These are phyloP conservation scores for Centropyge bicolor DNA, from an alignment of 2,797 vertebrate species.

Conservation along the genomic window DNA sequence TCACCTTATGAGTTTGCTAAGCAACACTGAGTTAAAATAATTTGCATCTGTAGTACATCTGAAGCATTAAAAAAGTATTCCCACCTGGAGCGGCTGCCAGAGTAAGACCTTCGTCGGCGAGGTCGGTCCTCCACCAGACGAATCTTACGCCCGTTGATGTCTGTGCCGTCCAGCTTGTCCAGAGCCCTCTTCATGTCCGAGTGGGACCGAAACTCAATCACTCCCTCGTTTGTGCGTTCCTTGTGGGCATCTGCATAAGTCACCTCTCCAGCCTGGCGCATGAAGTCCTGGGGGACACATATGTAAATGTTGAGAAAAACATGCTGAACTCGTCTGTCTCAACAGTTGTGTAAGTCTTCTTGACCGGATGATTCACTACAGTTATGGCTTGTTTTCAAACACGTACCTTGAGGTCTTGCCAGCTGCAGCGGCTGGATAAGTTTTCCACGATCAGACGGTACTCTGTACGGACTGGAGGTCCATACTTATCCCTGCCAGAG, in stretches of 20 bases:
- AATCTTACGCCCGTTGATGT: slow-evolving; percentile 97
- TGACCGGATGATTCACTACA: not conserved
- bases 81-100: slow-evolving; percentile 93
- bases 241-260: slow-evolving; percentile 98
- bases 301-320: not conserved
- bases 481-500: slow-evolving; percentile 94
- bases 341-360: not conserved
- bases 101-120: slow-evolving; percentile 90
- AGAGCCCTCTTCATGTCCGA: slow-evolving; percentile 97
- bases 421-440: slow-evolving; percentile 97
- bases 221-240: slow-evolving; percentile 95
- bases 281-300: slow-evolving; percentile 89
- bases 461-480: slow-evolving; percentile 96
- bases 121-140: slow-evolving; percentile 94
- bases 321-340: accelerated
- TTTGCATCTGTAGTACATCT: no score
- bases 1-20: no score
- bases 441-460: slow-evolving; percentile 98
- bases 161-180: slow-evolving; percentile 96
- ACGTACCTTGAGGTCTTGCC: slow-evolving; percentile 97
- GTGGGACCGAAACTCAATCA: slow-evolving; percentile 95
- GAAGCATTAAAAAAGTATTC: not conserved
- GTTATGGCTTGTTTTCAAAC: not conserved
- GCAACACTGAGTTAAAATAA: not conserved
- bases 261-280: slow-evolving; percentile 98